Evolutionary conservation across 2,113 vertebrate species (phyloP).

Genomic region (Brachypteracias leptosomus): DNA sequence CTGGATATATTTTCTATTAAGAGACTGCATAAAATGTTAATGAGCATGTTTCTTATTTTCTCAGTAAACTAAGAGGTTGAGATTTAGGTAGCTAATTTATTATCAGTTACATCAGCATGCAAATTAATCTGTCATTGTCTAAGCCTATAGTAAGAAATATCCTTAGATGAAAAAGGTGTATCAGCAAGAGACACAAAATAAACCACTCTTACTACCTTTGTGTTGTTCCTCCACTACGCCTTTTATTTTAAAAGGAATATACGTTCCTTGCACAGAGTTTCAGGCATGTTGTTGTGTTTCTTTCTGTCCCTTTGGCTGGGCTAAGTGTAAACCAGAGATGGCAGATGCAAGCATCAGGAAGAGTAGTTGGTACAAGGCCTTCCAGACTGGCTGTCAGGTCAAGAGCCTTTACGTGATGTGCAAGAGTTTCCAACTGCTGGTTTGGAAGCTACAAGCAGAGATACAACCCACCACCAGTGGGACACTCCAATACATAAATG

Average conservation of each 20-base stretch:
- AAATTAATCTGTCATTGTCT: slow-evolving; percentile 3
- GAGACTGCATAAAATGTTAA: slow-evolving; percentile 19
- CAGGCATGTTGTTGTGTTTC: background rate
- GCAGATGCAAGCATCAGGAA: background rate
- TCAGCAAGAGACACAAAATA: background rate
- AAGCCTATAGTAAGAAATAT: background rate
- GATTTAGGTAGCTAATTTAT: slow-evolving; percentile 26
- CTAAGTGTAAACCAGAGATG: background rate
- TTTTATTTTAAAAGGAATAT: background rate
- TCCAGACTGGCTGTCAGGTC: background rate
- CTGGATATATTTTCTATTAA: background rate
- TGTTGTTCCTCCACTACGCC: background rate
- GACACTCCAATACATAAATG: background rate
- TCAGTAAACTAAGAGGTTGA: background rate
- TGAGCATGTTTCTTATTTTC: background rate
- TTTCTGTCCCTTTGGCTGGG: background rate
- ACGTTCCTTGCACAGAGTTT: background rate
- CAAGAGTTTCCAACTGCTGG: background rate
- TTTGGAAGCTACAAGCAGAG: background rate
- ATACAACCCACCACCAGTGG: background rate
- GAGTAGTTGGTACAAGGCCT: background rate
- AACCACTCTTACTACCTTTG: background rate
- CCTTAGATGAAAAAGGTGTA: background rate
- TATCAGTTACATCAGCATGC: background rate
- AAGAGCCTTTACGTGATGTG: background rate